Evolutionary conservation across 2,113 vertebrate genomes (phyloP).

Genomic region (Oncorhynchus masou): DNA sequence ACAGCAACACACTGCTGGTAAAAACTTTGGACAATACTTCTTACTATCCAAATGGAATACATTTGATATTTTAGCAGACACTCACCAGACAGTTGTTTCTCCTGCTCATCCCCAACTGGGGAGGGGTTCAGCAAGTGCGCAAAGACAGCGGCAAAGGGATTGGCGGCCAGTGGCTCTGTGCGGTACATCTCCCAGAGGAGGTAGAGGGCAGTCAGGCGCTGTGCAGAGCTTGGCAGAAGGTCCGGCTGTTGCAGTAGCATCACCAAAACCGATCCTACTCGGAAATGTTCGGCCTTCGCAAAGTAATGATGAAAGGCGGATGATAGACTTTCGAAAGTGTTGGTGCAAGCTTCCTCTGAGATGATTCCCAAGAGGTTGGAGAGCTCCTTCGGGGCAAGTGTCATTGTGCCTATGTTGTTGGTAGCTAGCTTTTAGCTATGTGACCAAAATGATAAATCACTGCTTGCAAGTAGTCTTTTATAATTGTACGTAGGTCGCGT

Average conservation of each 20-base stretch:
- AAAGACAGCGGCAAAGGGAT: conserved; percentile 96
- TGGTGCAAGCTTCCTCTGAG: conserved; percentile 92
- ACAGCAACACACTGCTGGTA: too few relatives aligned
- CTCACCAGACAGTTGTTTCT: conserved; percentile 87
- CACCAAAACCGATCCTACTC: conserved; percentile 91
- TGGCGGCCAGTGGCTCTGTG: conserved; percentile 93
- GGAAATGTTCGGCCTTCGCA: conserved; percentile 93
- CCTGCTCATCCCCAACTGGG: conserved; percentile 81
- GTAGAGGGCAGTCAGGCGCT: conserved; percentile 95
- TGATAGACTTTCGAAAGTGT: conserved; percentile 92
- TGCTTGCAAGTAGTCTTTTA: not conserved
- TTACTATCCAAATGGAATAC: too few relatives aligned
- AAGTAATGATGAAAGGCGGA: conserved; percentile 95
- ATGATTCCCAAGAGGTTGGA: conserved; percentile 92
- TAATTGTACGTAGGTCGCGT: not conserved
- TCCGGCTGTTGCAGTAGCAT: conserved; percentile 97
- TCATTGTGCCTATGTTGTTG: conserved; percentile 71
- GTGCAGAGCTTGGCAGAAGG: conserved; percentile 89
- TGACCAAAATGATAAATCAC: not conserved
- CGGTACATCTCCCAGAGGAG: conserved; percentile 99
- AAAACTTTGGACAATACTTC: too few relatives aligned
- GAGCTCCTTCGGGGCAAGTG: conserved; percentile 91
- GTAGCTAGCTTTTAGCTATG: not conserved
- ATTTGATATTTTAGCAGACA: not conserved
- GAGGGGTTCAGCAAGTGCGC: conserved; percentile 93